These are phyloP conservation scores for Agelastica alni DNA, from an alignment of 2,888 invertebrate genomes.

Conservation along the genomic window DNA sequence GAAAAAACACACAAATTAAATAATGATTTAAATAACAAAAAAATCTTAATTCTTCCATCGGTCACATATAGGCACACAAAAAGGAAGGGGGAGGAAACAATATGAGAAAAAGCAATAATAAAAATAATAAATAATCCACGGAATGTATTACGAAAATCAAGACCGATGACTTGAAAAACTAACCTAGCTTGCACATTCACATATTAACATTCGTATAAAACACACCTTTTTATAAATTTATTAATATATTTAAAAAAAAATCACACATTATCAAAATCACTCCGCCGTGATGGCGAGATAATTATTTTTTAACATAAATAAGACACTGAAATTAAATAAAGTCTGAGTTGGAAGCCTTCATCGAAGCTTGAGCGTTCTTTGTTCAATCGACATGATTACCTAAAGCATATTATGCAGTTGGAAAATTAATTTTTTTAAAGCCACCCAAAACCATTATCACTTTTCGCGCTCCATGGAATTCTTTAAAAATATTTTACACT, in stretches of 20 bases:
- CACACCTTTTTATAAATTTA: slow-evolving; percentile 50
- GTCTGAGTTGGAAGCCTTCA: slow-evolving; percentile 44
- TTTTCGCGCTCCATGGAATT: no score
- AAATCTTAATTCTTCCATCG: slow-evolving; percentile 55
- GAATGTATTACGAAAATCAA: slow-evolving; percentile 53
- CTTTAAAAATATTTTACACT: no score
- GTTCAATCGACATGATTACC: no score
- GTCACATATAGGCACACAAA: slow-evolving; percentile 48
- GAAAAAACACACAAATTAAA: slow-evolving; percentile 55
- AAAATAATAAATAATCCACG: slow-evolving; percentile 52
- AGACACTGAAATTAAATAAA: slow-evolving; percentile 53
- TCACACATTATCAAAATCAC: slow-evolving; percentile 60
- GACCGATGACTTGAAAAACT: slow-evolving; percentile 52
- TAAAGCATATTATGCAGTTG: no score
- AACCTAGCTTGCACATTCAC: slow-evolving; percentile 54
- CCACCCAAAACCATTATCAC: no score
- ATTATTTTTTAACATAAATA: slow-evolving; percentile 54
- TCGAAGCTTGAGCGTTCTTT: slow-evolving; percentile 17
- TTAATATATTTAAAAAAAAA: slow-evolving; percentile 52
- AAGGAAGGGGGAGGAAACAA: slow-evolving; percentile 45
- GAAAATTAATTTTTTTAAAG: no score
- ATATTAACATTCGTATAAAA: slow-evolving; percentile 56
- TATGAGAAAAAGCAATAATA: slow-evolving; percentile 48
- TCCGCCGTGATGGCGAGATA: slow-evolving; percentile 50
- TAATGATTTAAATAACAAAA: slow-evolving; percentile 58